Evolutionary conservation across 2,113 vertebrate genomes (phyloP), one percentile per base, ranked within the genome.

Genomic region (Micronycteris hirsuta): DNA sequence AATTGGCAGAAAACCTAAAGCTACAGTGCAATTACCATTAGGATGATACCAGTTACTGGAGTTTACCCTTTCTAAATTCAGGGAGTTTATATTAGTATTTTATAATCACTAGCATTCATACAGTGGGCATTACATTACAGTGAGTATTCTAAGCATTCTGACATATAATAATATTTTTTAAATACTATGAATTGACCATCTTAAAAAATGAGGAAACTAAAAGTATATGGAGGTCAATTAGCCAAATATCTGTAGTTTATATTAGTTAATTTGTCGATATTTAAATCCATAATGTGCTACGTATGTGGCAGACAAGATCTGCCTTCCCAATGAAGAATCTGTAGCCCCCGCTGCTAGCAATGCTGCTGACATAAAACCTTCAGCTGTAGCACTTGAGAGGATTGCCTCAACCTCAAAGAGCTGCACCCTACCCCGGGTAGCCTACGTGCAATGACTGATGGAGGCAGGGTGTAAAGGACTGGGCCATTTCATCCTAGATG

Each of bases 171-270:
- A 49, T 78, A 81, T 84, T 82, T 74, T 15, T 49, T 13, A 1
- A 91, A 41, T 87, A 24, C 10, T 33, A 14, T 19, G 6, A 87
- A 52, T 2, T 61, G 16, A 45, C 2, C 15, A 7, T 67, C 67
- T 58, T 87, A 52, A 63, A 95, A 54, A 78, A 68, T 61, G 38
- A 67, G 16, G n/a, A 92, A 76, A 67, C 49, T 88, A 5, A 82
- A 82, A 70, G 16, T 28, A 9, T 3, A 26, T 7, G 3, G 7
- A 87, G 14, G 31, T 67, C 58, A 61, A 4, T 49, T 74, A 84
- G 31, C 56, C 28, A 54, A 54, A 52, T 20, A 88, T 45, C 15
- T 68, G 2, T 43, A 36, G 8, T 26, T 89, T 63, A 16, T 31
- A 73, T 33, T 56, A 74, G 56, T 89, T 47, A 36, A 47, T 56